Conservation (phyloP, 2,888 invertebrate species). For the Macrophya annulata region DNA sequence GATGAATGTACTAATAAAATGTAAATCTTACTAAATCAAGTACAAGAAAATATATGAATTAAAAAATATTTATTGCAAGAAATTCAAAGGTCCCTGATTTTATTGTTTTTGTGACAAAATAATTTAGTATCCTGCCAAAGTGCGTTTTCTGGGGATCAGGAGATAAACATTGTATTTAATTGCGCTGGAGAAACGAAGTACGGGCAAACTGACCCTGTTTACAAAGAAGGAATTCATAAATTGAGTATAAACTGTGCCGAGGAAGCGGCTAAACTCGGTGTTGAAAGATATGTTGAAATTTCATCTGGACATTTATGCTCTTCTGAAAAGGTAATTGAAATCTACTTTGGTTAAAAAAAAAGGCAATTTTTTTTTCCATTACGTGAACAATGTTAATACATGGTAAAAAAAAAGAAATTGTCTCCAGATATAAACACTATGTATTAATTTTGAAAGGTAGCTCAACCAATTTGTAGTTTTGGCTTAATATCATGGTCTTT, state of each 20-base stretch:
- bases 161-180: slow-evolving; percentile 92
- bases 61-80: background rate
- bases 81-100: background rate
- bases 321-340: slow-evolving; percentile 86
- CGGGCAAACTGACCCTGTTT: slow-evolving; percentile 94
- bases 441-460: too few relatives aligned
- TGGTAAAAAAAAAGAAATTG: too few relatives aligned
- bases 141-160: slow-evolving; percentile 85
- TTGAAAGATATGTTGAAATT: slow-evolving; percentile 89
- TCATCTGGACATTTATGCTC: slow-evolving; percentile 92
- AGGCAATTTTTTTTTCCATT: too few relatives aligned
- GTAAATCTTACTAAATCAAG: background rate
- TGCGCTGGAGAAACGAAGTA: slow-evolving; percentile 95
- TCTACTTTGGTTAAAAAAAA: too few relatives aligned
- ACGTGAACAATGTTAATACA: too few relatives aligned
- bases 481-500: too few relatives aligned
- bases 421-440: too few relatives aligned
- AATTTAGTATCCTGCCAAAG: slow-evolving; percentile 89
- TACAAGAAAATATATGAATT: background rate
- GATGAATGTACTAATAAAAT: background rate
- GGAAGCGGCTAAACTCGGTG: slow-evolving; percentile 86
- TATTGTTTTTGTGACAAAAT: slow-evolving; percentile 24
- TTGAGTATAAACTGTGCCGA: slow-evolving; percentile 92
- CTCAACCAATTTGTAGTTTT: too few relatives aligned
- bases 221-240: slow-evolving; percentile 93